Evolutionary conservation across 2,113 vertebrate species (phyloP).

Genomic region (Psammodynastes pulverulentus): DNA sequence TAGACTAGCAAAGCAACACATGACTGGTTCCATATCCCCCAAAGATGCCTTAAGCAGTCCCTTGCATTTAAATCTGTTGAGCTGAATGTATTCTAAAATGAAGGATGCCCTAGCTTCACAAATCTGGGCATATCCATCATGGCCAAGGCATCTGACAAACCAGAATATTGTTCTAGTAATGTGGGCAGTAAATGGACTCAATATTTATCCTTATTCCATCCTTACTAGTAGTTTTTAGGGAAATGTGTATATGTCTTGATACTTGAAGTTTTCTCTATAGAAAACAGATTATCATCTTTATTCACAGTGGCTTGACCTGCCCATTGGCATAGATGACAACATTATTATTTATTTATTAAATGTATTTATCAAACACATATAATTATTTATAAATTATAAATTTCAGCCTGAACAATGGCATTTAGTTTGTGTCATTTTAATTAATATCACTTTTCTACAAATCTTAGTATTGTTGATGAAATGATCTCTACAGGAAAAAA

Average conservation of each 20-base stretch:
- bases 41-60: neutral
- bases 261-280: neutral
- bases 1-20: neutral
- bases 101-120: neutral
- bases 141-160: neutral
- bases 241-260: neutral
- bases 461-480: neutral
- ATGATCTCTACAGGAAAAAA: neutral
- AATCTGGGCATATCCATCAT: neutral
- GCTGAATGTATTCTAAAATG: neutral
- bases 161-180: neutral
- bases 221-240: neutral
- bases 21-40: neutral
- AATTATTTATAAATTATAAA: neutral
- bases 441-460: neutral
- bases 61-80: neutral
- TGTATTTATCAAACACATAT: neutral
- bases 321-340: neutral
- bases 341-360: neutral
- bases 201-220: neutral
- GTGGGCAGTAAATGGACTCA: neutral
- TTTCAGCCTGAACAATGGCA: neutral
- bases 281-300: neutral
- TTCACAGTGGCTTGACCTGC: no score
- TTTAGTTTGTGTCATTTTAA: neutral